phyloP scores from a whole-genome alignment of 2,797 vertebrate genomes.

The Podarcis siculus region DNA sequence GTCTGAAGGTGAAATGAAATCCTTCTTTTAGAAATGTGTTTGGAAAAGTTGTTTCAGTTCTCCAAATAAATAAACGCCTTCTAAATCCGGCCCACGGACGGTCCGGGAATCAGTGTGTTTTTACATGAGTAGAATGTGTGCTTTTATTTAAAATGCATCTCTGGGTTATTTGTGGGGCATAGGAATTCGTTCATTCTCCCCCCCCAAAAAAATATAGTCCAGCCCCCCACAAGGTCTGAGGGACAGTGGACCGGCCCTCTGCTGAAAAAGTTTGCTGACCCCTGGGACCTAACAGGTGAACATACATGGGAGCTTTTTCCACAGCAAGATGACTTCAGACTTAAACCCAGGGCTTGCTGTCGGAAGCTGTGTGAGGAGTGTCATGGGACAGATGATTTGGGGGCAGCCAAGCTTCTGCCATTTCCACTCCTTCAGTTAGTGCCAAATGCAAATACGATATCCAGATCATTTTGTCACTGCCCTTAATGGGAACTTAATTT shows the following conservation, averaged over 20 bases:
- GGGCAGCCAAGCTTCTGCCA: conserved; percentile 14
- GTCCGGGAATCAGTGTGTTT: too few species aligned
- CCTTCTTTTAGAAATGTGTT: conserved; percentile 49
- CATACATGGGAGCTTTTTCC: background rate
- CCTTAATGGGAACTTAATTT: conserved; percentile 77
- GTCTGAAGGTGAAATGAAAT: conserved; percentile 64
- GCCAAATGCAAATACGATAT: conserved; percentile 59
- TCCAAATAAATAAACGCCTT: conserved; percentile 43
- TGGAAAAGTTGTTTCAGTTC: conserved; percentile 58
- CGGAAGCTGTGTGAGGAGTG: background rate
- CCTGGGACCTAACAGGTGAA: too few species aligned
- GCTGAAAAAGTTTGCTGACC: too few species aligned
- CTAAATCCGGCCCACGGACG: too few species aligned
- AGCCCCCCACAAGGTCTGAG: too few species aligned
- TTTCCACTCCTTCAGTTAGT: conserved; percentile 54
- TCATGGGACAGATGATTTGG: conserved; percentile 17
- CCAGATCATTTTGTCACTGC: conserved; percentile 73
- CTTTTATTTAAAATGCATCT: too few species aligned
- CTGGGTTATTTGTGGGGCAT: too few species aligned
- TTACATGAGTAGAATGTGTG: too few species aligned
- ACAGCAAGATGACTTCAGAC: background rate
- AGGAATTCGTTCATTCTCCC: too few species aligned
- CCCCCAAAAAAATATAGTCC: too few species aligned
- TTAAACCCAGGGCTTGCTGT: background rate
- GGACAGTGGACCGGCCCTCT: too few species aligned